Evolutionary conservation across 2,113 vertebrate genomes (phyloP).

Genomic region (Synodontis membranacea): DNA sequence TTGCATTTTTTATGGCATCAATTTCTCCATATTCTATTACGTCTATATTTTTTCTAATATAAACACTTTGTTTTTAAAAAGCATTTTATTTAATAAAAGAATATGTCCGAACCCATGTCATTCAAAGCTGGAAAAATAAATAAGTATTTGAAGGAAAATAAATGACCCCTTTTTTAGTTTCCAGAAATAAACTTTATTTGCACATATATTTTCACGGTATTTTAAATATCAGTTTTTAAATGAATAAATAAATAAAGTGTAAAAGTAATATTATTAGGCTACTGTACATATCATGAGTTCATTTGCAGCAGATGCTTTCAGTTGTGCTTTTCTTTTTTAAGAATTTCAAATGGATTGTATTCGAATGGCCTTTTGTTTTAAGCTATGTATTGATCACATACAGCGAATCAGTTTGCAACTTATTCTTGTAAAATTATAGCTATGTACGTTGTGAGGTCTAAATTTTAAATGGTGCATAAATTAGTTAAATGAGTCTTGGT

Average conservation of each 20-base stretch:
- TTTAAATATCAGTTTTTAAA: background rate
- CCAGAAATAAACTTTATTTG: background rate
- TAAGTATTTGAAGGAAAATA: background rate
- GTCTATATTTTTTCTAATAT: background rate
- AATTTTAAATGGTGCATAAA: background rate
- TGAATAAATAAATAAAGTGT: background rate
- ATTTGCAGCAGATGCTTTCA: no score
- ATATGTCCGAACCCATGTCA: background rate
- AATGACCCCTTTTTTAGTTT: background rate
- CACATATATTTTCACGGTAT: background rate
- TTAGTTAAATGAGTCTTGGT: background rate
- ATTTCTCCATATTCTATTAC: background rate
- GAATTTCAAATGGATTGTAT: no score
- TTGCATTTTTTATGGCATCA: background rate
- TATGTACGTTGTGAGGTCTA: no score
- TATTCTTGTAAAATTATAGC: background rate
- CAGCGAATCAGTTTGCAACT: background rate
- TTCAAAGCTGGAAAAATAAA: background rate
- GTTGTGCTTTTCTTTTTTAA: no score
- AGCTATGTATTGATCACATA: background rate
- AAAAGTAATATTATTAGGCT: background rate
- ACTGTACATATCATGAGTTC: background rate
- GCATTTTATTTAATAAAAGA: background rate
- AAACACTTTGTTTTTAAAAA: background rate
- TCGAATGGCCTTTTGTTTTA: background rate